Evolutionary conservation across 2,888 invertebrate genomes (phyloP), one percentile per base, ranked within the genome.

Genomic region (Cerastoderma edule): DNA sequence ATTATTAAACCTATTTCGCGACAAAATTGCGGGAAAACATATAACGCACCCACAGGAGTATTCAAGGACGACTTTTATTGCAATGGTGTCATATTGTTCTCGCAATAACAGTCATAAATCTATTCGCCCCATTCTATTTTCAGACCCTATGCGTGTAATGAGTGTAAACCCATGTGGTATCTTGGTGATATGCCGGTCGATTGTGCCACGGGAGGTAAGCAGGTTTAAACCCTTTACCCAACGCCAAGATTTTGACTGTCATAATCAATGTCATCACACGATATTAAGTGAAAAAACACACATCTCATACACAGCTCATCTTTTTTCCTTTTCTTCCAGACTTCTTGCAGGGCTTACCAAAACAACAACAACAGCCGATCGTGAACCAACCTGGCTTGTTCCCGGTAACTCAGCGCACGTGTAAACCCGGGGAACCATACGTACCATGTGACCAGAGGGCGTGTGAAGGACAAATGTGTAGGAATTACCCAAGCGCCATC

Each of bases 141-240:
- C 66, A 80, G 80, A 19, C 74, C 80, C 4, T 68, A 69, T 27
- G 66, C 54, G 4, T 80, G 80, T 35, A 77, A 72, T 35, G 44
- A 30, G 24, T 80, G 80, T 60, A 50, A 33, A 53, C 64, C 77
- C 1, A 60, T 67, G 13, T 80, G 80, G 80, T 77, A 65, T 46
- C 30, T 72, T 19, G 75, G 67, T 27, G 70, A 72, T 39, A 35
- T 57, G 22, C 67, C 69, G 4, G 72, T 80, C 0, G 65, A 80
- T 32, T 80, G 80, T 50, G 22, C 24, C 16, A 70, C 75, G 1
- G 80, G 77, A 69, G 67, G 80, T 80, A 67, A 22, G 67, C 39
- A 39, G 46, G 2, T 46, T 19, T 5, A 46, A 46, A 3, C n/a
- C 16, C 19, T 16, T 5, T 2, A 46, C 2, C 2, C n/a, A n/a